Percentiles rank a stretch among this genome's conserved stretches.
Conservation (phyloP, 2,888 invertebrate species). For the Drosophila tripunctata region DNA sequence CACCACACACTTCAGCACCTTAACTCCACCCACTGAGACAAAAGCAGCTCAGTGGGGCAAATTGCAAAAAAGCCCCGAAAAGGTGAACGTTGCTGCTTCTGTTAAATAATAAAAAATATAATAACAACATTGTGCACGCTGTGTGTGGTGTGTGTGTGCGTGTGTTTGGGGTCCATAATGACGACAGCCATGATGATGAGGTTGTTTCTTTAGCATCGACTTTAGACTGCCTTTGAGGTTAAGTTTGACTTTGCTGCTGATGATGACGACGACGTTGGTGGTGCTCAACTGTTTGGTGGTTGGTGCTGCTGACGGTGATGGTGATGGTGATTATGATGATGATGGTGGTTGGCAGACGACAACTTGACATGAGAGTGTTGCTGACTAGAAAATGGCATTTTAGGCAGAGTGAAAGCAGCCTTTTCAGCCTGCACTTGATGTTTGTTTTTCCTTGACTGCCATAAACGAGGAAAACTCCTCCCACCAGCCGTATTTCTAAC, state of each 20-base stretch:
- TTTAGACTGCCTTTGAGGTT: conserved; percentile 21
- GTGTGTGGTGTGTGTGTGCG: conserved; percentile 25
- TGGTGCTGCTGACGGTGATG: background rate
- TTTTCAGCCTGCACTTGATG: conserved; percentile 57
- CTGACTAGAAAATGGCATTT: conserved; percentile 71
- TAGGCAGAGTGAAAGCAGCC: conserved; percentile 67
- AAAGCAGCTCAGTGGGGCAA: conserved; percentile 14
- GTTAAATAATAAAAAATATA: conserved; percentile 24
- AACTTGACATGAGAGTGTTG: conserved; percentile 68
- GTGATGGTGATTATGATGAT: conserved; percentile 30
- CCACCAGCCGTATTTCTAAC: background rate
- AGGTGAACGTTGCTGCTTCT: conserved; percentile 26
- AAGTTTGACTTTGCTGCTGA: conserved; percentile 35
- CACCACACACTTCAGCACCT: no score
- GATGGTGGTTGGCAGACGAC: conserved; percentile 51
- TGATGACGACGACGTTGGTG: conserved; percentile 36
- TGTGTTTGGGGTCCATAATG: conserved; percentile 33
- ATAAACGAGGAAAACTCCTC: conserved; percentile 60
- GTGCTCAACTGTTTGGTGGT: conserved; percentile 15
- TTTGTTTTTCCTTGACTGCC: conserved; percentile 63
- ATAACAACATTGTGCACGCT: conserved; percentile 4
- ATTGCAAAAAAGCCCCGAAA: conserved; percentile 21
- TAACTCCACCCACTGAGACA: conserved; percentile 5
- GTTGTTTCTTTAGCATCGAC: conserved; percentile 14
- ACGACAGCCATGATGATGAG: conserved; percentile 25